These are phyloP conservation scores for Sinelater perroti DNA, from an alignment of 2,888 invertebrate species.

Conservation along the genomic window DNA sequence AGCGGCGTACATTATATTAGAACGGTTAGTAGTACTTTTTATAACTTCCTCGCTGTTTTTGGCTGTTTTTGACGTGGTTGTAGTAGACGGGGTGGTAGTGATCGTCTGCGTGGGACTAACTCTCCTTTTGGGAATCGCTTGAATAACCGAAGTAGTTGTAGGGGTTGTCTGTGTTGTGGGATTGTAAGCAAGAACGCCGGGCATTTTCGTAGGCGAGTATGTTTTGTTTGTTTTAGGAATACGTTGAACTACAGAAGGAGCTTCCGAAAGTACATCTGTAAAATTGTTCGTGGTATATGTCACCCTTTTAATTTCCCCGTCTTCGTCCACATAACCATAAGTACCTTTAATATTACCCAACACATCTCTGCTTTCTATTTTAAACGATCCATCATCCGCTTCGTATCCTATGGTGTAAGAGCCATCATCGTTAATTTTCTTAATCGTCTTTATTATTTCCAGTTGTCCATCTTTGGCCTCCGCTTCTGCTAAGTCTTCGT, in stretches of 20 bases:
- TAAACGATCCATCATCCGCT: slow-evolving; percentile 85
- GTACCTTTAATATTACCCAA: slow-evolving; percentile 84
- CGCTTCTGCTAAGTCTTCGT: slow-evolving; percentile 67
- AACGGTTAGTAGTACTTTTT: slow-evolving; percentile 53
- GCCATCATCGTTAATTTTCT: slow-evolving; percentile 82
- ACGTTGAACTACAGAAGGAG: slow-evolving; percentile 57
- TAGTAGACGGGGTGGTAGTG: slow-evolving; percentile 55
- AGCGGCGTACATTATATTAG: slow-evolving; percentile 55
- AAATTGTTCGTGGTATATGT: slow-evolving; percentile 73
- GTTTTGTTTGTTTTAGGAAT: slow-evolving; percentile 58
- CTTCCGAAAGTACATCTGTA: slow-evolving; percentile 61
- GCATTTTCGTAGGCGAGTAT: slow-evolving; percentile 66
- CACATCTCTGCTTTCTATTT: slow-evolving; percentile 83
- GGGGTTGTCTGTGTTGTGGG: slow-evolving; percentile 64
- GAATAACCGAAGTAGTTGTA: slow-evolving; percentile 70
- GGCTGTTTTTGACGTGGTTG: slow-evolving; percentile 46
- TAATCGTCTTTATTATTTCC: slow-evolving; percentile 83
- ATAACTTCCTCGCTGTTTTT: slow-evolving; percentile 47
- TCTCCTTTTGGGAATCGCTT: slow-evolving; percentile 69
- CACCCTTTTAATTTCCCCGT: slow-evolving; percentile 81
- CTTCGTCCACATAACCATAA: slow-evolving; percentile 81
- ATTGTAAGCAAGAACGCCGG: slow-evolving; percentile 59
- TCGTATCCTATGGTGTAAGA: slow-evolving; percentile 87
- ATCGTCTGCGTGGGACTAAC: slow-evolving; percentile 57
- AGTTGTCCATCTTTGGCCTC: slow-evolving; percentile 77